Evolutionary conservation across 1,140 invertebrate species (phyloP).

Genomic region (Papilio xuthus): DNA sequence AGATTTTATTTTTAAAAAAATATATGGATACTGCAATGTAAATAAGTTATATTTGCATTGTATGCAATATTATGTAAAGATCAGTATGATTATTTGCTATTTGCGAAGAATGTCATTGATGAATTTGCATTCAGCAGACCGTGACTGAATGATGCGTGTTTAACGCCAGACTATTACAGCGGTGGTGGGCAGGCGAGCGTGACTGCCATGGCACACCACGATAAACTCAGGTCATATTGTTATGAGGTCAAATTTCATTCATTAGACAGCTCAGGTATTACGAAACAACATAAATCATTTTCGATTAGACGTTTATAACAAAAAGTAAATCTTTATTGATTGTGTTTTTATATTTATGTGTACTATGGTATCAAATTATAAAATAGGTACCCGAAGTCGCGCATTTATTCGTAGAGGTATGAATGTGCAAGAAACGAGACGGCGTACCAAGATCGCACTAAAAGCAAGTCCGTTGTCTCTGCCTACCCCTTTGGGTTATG

Average conservation of each 20-base stretch:
- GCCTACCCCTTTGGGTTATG: no score
- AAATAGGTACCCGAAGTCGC: not conserved
- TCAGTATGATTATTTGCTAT: not conserved
- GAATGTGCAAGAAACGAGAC: no score
- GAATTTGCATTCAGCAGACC: conserved; percentile 14
- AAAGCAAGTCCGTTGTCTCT: no score
- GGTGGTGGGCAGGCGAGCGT: conserved; percentile 16
- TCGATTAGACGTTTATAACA: not conserved
- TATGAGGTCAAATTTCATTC: conserved; percentile 5
- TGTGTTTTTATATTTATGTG: not conserved
- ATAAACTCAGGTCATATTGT: not conserved
- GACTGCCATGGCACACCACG: not conserved
- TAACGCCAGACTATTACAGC: conserved; percentile 11
- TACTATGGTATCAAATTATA: not conserved
- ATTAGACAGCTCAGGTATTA: not conserved
- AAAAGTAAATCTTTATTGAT: not conserved
- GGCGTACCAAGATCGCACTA: no score
- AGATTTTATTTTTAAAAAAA: not conserved
- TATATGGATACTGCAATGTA: not conserved
- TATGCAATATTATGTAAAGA: conserved; percentile 4
- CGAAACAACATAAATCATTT: not conserved
- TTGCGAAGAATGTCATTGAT: conserved; percentile 16
- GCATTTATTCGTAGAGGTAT: no score
- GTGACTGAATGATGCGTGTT: not conserved
- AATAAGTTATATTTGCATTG: not conserved